Percentiles rank a stretch among this genome's conserved stretches.
Conservation (phyloP, 2,113 vertebrate genomes). For the Porphyrio hochstetteri region DNA sequence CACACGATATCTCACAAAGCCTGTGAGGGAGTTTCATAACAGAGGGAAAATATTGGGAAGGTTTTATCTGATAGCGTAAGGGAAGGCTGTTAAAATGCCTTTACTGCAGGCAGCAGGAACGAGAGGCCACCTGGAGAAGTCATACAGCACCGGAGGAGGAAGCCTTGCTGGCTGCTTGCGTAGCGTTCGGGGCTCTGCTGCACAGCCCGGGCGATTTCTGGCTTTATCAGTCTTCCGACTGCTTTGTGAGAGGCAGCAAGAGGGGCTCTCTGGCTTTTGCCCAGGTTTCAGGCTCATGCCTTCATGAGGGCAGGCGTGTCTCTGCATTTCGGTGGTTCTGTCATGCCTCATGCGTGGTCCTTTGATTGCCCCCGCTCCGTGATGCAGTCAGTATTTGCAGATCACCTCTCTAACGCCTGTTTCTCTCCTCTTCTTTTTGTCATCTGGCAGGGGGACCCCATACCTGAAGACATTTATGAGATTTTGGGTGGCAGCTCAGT, state of each 20-base stretch:
- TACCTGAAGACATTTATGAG: constrained; percentile 88
- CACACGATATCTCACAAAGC: constrained; percentile 47
- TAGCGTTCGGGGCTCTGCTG: background rate
- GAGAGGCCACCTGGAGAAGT: constrained; percentile 61
- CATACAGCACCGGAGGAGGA: constrained; percentile 28
- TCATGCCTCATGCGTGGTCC: rapidly evolving
- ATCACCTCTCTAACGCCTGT: background rate
- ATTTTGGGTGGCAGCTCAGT: constrained; percentile 86
- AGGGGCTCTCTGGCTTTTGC: background rate
- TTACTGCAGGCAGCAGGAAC: constrained; percentile 43
- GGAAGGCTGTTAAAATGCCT: constrained; percentile 67
- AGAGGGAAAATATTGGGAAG: constrained; percentile 67
- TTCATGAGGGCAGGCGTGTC: background rate
- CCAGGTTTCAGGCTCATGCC: background rate
- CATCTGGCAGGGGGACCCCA: constrained; percentile 83
- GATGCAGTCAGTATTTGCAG: background rate
- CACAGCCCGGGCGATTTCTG: background rate
- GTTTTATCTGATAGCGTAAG: constrained; percentile 63
- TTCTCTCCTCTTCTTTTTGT: constrained; percentile 26
- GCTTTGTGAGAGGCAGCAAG: background rate
- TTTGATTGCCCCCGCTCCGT: rapidly evolving
- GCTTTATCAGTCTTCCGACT: background rate
- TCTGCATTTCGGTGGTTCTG: rapidly evolving
- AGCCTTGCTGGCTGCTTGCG: background rate
- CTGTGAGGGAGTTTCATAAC: constrained; percentile 59